Percentiles rank a stretch among this genome's conserved stretches.
Conservation (phyloP, 2,113 vertebrate genomes). For the Ranitomeya imitator region DNA sequence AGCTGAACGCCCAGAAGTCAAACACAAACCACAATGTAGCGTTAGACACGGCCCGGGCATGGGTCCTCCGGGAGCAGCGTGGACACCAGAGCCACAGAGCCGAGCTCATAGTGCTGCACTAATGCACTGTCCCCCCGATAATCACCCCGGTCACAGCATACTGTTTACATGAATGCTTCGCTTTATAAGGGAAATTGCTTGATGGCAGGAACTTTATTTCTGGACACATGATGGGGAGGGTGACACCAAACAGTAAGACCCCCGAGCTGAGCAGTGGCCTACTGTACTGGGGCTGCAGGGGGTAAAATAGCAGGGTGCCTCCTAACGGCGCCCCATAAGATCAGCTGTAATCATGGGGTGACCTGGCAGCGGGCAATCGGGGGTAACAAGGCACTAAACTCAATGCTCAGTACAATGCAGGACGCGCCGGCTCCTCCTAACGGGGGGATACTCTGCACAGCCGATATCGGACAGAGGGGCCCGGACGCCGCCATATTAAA, state of each 20-base stretch:
- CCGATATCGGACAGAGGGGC: too few species aligned
- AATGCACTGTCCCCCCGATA: not conserved
- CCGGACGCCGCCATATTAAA: too few species aligned
- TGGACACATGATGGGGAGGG: not conserved
- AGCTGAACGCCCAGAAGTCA: not conserved
- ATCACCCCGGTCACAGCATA: not conserved
- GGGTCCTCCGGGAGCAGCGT: not conserved
- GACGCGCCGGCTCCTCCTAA: too few species aligned
- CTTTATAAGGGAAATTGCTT: not conserved
- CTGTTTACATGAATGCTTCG: not conserved
- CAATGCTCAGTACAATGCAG: too few species aligned
- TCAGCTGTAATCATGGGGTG: too few species aligned
- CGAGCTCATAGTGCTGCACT: not conserved
- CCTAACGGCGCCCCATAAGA: too few species aligned
- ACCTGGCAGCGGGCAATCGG: too few species aligned
- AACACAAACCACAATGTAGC: not conserved
- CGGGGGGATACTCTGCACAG: too few species aligned
- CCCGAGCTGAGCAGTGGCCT: too few species aligned
- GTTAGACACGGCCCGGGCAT: not conserved
- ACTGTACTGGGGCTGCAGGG: too few species aligned
- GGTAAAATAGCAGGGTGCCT: too few species aligned
- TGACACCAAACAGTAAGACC: not conserved
- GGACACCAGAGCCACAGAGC: not conserved
- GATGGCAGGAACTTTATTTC: not conserved
- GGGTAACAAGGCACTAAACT: not conserved